A percentile compares a stretch with the other conserved stretches of the same genome.
These are phyloP conservation scores for Melinaea marsaeus DNA, from an alignment of 2,888 invertebrate genomes.

Conservation along the genomic window DNA sequence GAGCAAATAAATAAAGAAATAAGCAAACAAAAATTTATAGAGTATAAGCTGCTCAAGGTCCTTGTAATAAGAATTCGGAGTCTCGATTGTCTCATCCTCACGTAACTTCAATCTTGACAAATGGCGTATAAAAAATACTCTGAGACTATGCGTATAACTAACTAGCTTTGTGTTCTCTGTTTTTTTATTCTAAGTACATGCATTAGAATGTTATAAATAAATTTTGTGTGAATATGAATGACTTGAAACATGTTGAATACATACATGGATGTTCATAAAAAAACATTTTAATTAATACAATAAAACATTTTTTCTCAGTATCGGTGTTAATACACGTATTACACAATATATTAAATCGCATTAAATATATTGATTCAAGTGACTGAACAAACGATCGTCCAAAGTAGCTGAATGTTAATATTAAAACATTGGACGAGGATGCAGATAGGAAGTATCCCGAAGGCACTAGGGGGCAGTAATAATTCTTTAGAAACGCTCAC, in stretches of 20 bases:
- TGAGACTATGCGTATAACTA: background rate
- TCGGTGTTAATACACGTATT: background rate
- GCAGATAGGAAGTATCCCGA: slow-evolving; percentile 8
- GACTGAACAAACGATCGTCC: background rate
- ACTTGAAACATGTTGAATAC: no score
- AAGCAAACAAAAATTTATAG: no score
- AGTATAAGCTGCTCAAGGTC: no score
- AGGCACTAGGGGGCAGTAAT: slow-evolving; percentile 1
- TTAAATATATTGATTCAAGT: slow-evolving; percentile 1
- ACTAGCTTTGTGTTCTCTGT: background rate
- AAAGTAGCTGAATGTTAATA: slow-evolving; percentile 4
- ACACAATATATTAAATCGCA: slow-evolving; percentile 1
- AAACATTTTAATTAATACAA: no score
- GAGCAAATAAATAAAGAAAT: no score
- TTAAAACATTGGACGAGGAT: slow-evolving; percentile 15
- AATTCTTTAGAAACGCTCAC: slow-evolving; percentile 2
- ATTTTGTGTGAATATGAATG: background rate
- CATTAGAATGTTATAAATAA: slow-evolving; percentile 1
- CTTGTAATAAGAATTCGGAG: background rate
- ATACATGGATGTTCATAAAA: background rate
- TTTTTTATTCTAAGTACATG: slow-evolving; percentile 4
- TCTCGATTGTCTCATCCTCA: slow-evolving; percentile 5
- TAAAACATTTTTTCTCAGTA: background rate
- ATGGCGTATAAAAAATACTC: slow-evolving; percentile 13
- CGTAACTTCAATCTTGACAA: slow-evolving; percentile 11